Base-by-base conservation (phyloP, 2,113 vertebrate genomes). In the Daubentonia madagascariensis region DNA sequence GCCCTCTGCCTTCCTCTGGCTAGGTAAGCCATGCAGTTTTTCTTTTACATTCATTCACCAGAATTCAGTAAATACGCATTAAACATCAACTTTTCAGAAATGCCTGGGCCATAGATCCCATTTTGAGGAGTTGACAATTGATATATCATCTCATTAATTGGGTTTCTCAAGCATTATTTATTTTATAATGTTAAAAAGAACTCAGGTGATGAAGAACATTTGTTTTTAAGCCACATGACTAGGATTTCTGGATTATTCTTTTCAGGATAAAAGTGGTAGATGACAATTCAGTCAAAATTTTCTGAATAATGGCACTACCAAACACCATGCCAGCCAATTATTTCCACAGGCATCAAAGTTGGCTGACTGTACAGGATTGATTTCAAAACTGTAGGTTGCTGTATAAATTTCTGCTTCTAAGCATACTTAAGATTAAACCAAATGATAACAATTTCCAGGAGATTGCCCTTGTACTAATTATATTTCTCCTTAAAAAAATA, bases 401-500 rank as follows among this genome's bases (percentile, higher is more conserved):
- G 32, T 1, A 57, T 65, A 86, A 17, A 43, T 94, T 65, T 90
- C 65, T 40, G 87, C 70, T 92, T 96, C 35, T 65, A 92, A 91
- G 65, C 5, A 35, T 8, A 63, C 12, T 67, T 32, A 84, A 45
- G n/a, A 92, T 92, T 95, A 87, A 87, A 89, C 22, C 45, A 94
- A 87, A 92, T 63, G 75, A 22, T 68, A 92, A 93, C 5, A 20
- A 86, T 76, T 89, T 94, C 75, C 61, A 95, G 35, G 23, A 73
- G 25, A 70, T 0, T 96, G 37, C 6, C 13, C 17, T 86, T 68
- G 54, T 37, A 52, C 8, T 79, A 85, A 54, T 57, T 67, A 45
- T 52, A 86, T 89, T 81, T 84, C 65, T 86, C 20, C 37, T 91
- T 65, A n/a, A 59, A 97, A 89, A 94, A 94, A 75, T 63, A 75